These are phyloP conservation scores for Kuschelorhynchus macadamiae DNA, from an alignment of 2,888 invertebrate species.

Conservation along the genomic window DNA sequence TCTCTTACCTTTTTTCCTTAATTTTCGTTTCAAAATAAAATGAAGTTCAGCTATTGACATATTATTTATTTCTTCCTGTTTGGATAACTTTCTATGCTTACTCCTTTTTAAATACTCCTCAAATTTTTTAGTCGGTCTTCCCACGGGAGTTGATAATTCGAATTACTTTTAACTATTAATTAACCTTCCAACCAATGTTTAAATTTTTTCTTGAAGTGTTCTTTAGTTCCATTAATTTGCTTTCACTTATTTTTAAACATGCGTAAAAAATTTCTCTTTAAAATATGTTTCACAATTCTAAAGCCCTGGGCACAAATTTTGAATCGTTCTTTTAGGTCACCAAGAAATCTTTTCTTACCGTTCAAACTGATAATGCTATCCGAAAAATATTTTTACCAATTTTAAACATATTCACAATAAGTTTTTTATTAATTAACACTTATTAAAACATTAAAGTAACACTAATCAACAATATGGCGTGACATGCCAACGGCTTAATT, in stretches of 20 bases:
- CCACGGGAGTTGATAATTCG: neutral
- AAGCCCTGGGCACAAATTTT: neutral
- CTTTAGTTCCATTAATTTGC: neutral
- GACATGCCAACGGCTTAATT: neutral
- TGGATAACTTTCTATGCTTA: slow-evolving; percentile 1
- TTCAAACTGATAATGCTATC: slow-evolving; percentile 1
- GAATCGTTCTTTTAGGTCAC: neutral
- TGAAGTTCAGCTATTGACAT: neutral
- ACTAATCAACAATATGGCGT: neutral
- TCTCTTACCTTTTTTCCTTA: neutral
- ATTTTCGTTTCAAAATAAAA: neutral
- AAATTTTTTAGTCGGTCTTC: neutral
- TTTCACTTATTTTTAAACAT: neutral
- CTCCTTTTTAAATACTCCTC: too few relatives aligned
- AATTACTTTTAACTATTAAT: neutral
- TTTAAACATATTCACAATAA: neutral
- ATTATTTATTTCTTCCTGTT: too few relatives aligned
- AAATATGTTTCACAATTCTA: neutral
- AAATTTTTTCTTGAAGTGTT: neutral
- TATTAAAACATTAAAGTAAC: neutral
- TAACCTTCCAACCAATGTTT: neutral
- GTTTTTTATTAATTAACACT: neutral
- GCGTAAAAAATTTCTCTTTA: neutral
- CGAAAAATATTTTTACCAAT: neutral
- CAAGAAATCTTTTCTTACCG: slow-evolving; percentile 1